Conservation (phyloP, 1,140 invertebrate species). For the Ceratosolen fusciceps region DNA sequence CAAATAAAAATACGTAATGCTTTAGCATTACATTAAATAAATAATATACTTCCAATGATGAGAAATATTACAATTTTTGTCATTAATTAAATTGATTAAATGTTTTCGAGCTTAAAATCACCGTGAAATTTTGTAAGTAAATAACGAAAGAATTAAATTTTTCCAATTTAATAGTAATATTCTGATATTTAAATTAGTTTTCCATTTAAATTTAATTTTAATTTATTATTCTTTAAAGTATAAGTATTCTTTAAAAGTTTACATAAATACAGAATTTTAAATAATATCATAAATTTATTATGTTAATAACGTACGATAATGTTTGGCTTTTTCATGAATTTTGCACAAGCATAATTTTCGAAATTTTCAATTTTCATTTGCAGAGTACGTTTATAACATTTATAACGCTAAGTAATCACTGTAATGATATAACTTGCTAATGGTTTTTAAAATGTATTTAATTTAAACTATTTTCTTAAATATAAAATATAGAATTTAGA, state of each 20-base stretch:
- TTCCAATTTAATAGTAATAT: background rate
- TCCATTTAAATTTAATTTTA: too few species aligned
- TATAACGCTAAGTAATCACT: background rate
- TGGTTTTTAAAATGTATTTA: background rate
- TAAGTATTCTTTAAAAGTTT: too few species aligned
- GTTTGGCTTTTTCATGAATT: too few species aligned
- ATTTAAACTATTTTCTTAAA: too few species aligned
- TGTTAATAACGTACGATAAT: too few species aligned
- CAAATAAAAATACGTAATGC: too few species aligned
- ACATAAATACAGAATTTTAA: too few species aligned
- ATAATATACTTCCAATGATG: background rate
- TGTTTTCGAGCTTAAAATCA: background rate
- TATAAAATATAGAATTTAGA: slow-evolving; percentile 6
- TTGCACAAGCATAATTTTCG: too few species aligned
- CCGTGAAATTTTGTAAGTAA: background rate
- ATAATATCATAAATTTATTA: too few species aligned
- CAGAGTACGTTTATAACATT: background rate
- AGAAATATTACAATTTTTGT: background rate
- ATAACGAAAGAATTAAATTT: background rate
- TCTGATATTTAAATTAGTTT: too few species aligned
- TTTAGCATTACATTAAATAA: background rate
- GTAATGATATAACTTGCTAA: too few species aligned
- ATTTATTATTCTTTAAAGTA: too few species aligned
- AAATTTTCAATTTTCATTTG: background rate
- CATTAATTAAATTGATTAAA: background rate